Conservation (phyloP, 2,888 invertebrate species). For the Clanis bilineata region DNA sequence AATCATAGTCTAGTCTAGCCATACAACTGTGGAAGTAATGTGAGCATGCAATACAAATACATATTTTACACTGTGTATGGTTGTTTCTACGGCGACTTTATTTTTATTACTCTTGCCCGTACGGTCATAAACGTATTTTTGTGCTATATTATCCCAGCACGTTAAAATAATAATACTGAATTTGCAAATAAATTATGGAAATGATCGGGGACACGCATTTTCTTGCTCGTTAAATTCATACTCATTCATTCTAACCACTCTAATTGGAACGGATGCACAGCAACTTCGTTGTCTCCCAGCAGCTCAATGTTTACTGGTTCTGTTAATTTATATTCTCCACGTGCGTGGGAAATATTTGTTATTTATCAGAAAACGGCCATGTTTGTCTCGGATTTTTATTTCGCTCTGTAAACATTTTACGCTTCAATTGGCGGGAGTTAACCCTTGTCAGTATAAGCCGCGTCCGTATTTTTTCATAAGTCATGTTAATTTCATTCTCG, state of each 20-base stretch:
- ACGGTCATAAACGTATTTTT: neutral
- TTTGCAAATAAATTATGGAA: constrained; percentile 6
- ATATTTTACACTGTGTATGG: neutral
- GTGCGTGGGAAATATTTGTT: constrained; percentile 35
- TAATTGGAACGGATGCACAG: neutral
- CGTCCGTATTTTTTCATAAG: neutral
- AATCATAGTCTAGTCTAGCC: too few relatives aligned
- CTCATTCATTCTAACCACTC: neutral
- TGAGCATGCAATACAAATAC: neutral
- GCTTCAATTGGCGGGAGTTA: constrained; percentile 22
- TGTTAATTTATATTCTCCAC: constrained; percentile 36
- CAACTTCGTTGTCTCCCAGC: neutral
- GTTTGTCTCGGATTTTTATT: constrained; percentile 30
- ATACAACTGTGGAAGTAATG: neutral
- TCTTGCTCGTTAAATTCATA: constrained; percentile 14
- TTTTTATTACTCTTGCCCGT: neutral
- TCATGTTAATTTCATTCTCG: neutral
- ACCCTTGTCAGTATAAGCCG: constrained; percentile 8
- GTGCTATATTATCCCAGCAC: neutral
- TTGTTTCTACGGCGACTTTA: neutral
- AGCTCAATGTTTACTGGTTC: constrained; percentile 30
- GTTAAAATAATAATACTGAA: neutral
- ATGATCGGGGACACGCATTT: constrained; percentile 20
- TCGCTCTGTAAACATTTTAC: constrained; percentile 26
- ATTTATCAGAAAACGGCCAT: constrained; percentile 34